Conservation (phyloP, 37 sponge, comb jelly and placozoan genomes). For the Chondrosia reniformis region DNA sequence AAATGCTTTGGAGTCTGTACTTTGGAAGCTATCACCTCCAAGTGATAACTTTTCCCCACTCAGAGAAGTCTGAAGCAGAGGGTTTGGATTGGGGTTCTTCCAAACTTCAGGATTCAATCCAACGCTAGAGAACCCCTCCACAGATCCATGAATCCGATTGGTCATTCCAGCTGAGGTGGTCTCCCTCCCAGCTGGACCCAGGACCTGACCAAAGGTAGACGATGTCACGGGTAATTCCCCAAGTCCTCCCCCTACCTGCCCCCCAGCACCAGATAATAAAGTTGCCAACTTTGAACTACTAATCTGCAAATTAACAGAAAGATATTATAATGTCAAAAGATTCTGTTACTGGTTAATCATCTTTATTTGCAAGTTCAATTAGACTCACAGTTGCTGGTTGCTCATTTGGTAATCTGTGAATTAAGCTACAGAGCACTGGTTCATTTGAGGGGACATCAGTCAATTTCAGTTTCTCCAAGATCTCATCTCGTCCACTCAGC, state of each 20-base stretch:
- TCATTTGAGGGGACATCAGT: not conserved
- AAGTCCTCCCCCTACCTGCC: not conserved
- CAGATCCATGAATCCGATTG: not conserved
- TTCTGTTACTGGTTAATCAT: too few relatives aligned
- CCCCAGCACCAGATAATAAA: not conserved
- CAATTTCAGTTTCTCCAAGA: slow-evolving; percentile 7
- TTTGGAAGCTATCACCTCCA: too few relatives aligned
- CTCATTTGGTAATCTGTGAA: not conserved
- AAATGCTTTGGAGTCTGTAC: too few relatives aligned
- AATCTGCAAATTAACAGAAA: not conserved
- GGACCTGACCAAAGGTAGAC: not conserved
- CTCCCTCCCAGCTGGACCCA: not conserved
- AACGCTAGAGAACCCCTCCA: not conserved
- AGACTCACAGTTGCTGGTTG: slow-evolving; percentile 3
- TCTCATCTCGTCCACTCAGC: slow-evolving; percentile 2
- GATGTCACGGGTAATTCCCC: slow-evolving; percentile 6
- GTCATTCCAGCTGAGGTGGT: not conserved
- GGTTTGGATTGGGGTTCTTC: not conserved
- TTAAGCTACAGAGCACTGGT: not conserved
- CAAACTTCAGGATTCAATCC: not conserved
- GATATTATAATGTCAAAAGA: too few relatives aligned
- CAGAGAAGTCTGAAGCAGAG: not conserved
- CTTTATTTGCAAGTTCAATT: too few relatives aligned
- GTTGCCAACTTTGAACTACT: not conserved
- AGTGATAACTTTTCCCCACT: not conserved